Conservation (phyloP, 2,888 invertebrate species). For the Catocala sponsa region DNA sequence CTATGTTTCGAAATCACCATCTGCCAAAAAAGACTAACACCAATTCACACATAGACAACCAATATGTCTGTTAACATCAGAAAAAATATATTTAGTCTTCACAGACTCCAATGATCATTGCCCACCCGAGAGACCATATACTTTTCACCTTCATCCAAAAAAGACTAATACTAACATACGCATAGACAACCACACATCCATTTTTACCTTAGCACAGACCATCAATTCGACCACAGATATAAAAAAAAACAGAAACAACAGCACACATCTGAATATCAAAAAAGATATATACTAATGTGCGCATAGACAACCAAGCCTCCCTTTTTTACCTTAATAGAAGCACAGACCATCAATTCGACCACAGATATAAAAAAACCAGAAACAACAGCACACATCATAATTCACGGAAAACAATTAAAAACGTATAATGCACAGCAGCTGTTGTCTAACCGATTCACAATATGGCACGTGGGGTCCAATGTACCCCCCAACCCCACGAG, state of each 20-base stretch:
- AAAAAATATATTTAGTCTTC: too few relatives aligned
- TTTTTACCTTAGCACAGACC: background rate
- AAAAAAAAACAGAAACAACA: background rate
- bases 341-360: background rate
- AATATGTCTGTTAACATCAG: too few relatives aligned
- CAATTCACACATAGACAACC: too few relatives aligned
- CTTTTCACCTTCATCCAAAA: too few relatives aligned
- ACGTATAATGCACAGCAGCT: conserved; percentile 60
- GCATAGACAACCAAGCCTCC: background rate
- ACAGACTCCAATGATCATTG: too few relatives aligned
- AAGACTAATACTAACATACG: too few relatives aligned
- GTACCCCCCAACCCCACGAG: conserved; percentile 37
- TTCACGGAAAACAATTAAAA: conserved; percentile 70
- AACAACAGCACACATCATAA: conserved; percentile 44
- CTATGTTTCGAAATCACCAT: too few relatives aligned
- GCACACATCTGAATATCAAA: conserved; percentile 44
- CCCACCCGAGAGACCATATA: too few relatives aligned
- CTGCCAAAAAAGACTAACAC: too few relatives aligned
- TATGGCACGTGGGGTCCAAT: conserved; percentile 62
- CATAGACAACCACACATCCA: background rate
- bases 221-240: background rate
- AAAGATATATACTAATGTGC: too few relatives aligned
- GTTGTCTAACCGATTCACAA: conserved; percentile 64
- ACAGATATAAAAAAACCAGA: conserved; percentile 1
- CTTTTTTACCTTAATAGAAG: background rate